Evolutionary conservation across 2,113 vertebrate genomes (phyloP), one percentile per base, ranked within the genome.

Genomic region (Aphyosemion australe): DNA sequence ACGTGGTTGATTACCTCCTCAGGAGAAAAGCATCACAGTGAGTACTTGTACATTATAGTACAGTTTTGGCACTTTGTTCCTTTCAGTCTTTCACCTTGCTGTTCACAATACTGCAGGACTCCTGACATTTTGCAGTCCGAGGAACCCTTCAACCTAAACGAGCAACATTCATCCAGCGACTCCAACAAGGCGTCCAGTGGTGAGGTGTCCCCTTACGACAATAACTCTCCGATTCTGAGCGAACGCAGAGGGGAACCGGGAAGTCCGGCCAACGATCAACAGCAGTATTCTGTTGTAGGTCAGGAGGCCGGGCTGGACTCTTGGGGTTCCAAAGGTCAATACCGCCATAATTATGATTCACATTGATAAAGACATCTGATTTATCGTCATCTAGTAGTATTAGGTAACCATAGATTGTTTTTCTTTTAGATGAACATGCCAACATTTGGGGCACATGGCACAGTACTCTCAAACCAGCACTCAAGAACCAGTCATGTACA

Each of bases 371-470:
- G 2, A 0, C 13, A 42, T 42, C 12, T 13, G 8, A 42, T 42
- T 42, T 13, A 12, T 13, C 6, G 34, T 16, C 31, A 2, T 53
- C 14, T 31, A 15, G 6, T 50, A 13, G n/a, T 4, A 39, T 51
- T 19, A 21, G 47, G 32, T 31, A 60, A 58, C 14, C 8, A 21
- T 39, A 20, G 12, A 18, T 48, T 26, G 59, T n/a, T 72, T 60
- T 43, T 70, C 39, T 39, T 62, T 69, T 55, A 1, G 94, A 97
- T 80, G 96, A 97, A 53, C 90, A 94, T 81, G 94, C 93, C 61
- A 93, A 95, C 87, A 96, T 98, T 78, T 98, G 96, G 96, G 96
- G 95, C 16, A 95, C 96, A 32, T 98, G 96, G 96, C 96, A 97
- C 91, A 89, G 94, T 18, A 98, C 96, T 0, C 86, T 98, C 79